Base-by-base conservation (phyloP, 2,888 invertebrate species). In the Drosophila leonis region DNA sequence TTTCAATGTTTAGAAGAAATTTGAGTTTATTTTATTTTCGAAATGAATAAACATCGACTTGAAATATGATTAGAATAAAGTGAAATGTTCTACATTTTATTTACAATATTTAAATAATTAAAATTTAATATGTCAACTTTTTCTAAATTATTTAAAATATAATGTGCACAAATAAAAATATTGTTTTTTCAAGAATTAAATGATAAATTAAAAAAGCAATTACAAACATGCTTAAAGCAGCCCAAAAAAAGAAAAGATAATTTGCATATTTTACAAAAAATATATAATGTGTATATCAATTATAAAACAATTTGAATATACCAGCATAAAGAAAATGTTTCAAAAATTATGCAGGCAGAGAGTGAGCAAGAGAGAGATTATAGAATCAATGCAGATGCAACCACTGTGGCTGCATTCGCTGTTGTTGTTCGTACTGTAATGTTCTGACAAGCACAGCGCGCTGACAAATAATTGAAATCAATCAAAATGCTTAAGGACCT, bases 381-480 rank as follows among this genome's bases (percentile, higher is more conserved):
- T 9, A 33, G 49, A 55, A 68, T 39, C 37, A 39, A 44, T 59
- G 60, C 57, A 68, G 24, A 18, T 44, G 57, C 79, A 82, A 48
- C 37, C 62, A 31, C 37, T 51, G 33, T 10, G 64, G 54, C 68
- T 63, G 60, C 33, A 39, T 31, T 10, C 29, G 33, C n/a, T 27
- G 27, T 15, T 44, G 44, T 24, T 24, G 35, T 13, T 5, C 5
- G 24, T 24, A 2, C 39, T 60, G 57, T 55, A 52, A 27, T n/a
- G 10, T 24, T 5, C 12, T 41, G 31, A n/a, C 24, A 52, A 37
- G 59, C 35, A 59, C 59, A 56, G 10, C 42, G 9, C 65, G 60
- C 55, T 90, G 90, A 90, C 85, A 88, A 90, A 90, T 90, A 80
- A 78, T 80, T 69, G 80, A 83, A 80, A 90, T 90, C 90, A 90